phyloP scores from a whole-genome alignment of 2,113 vertebrate genomes.

The Lampris incognitus region DNA sequence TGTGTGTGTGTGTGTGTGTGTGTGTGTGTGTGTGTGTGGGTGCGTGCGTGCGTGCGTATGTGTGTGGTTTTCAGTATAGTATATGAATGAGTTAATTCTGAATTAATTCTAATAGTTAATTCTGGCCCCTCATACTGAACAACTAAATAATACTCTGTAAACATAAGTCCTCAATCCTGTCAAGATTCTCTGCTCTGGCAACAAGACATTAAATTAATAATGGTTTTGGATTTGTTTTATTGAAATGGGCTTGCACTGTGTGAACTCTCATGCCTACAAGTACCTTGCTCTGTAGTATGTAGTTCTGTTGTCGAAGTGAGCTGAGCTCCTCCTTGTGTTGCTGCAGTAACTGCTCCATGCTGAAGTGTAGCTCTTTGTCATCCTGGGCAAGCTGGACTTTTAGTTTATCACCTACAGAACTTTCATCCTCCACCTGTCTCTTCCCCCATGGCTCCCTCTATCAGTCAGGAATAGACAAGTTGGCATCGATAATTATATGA shows the following conservation, averaged over 20 bases:
- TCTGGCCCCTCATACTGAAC: too few relatives aligned
- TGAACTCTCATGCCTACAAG: background rate
- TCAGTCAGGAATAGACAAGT: background rate
- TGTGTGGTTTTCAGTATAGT: too few relatives aligned
- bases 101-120: too few relatives aligned
- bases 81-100: too few relatives aligned
- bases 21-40: too few relatives aligned
- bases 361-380: conserved; percentile 79
- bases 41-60: too few relatives aligned
- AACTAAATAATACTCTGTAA: too few relatives aligned
- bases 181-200: background rate
- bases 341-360: conserved; percentile 76
- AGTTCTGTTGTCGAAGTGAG: conserved; percentile 88
- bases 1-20: too few relatives aligned
- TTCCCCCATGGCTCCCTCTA: conserved; percentile 51
- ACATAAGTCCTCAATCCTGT: too few relatives aligned
- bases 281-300: conserved; percentile 89
- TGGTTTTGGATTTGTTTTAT: background rate
- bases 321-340: conserved; percentile 82
- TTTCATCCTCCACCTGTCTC: conserved; percentile 73
- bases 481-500: background rate
- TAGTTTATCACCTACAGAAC: conserved; percentile 76
- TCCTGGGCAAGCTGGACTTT: conserved; percentile 79
- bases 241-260: background rate
- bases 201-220: background rate